Conservation (phyloP, 2,888 invertebrate species). For the Poecilobothrus nobilitatus region DNA sequence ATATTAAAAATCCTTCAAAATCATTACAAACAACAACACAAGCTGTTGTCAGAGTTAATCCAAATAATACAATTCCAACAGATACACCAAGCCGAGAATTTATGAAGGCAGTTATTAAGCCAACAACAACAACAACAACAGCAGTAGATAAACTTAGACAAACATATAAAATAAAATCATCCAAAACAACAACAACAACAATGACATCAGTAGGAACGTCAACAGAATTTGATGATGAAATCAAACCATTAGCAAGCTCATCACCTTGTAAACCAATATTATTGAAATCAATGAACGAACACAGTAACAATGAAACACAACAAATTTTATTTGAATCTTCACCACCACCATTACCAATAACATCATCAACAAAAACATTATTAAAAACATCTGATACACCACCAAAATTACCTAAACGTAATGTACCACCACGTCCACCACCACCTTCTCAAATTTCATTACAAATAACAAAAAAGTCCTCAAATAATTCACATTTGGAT, state of each 20-base stretch:
- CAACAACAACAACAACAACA: conserved; percentile 15
- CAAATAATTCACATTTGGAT: background rate
- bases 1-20: conserved; percentile 4
- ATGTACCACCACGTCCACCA: conserved; percentile 14
- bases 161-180: conserved; percentile 18
- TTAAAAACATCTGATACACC: conserved; percentile 9
- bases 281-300: conserved; percentile 8
- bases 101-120: conserved; percentile 1
- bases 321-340: background rate
- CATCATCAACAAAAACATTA: background rate
- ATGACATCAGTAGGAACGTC: conserved; percentile 7
- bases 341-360: too few species aligned
- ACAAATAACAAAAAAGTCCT: background rate
- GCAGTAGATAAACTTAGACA: conserved; percentile 17
- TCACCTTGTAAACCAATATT: conserved; percentile 13
- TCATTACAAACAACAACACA: conserved; percentile 21
- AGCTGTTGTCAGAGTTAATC: conserved; percentile 19
- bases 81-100: conserved; percentile 14
- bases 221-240: conserved; percentile 12
- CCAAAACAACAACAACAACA: conserved; percentile 7
- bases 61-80: conserved; percentile 26
- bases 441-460: background rate
- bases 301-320: background rate
- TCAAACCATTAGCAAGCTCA: background rate
- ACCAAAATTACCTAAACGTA: conserved; percentile 17